phyloP scores from a whole-genome alignment of 2,113 vertebrate genomes.

The Alexandromys fortis region DNA sequence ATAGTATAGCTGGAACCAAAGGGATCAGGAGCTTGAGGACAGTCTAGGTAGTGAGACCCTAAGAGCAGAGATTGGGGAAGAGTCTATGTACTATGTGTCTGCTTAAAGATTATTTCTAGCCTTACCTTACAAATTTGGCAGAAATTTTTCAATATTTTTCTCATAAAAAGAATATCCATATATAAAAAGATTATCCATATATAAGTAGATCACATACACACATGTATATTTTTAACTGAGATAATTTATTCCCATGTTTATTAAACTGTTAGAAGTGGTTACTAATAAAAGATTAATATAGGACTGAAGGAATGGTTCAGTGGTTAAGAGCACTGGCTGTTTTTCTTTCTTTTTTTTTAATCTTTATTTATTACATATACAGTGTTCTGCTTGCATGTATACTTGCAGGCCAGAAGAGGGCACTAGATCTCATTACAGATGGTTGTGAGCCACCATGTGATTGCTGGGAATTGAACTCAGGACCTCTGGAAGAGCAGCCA shows the following conservation, averaged over 20 bases:
- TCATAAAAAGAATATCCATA: background rate
- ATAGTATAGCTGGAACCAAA: background rate
- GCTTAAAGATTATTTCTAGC: background rate
- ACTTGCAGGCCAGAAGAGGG: too few relatives aligned
- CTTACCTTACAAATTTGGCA: background rate
- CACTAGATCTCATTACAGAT: too few relatives aligned
- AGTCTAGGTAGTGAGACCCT: background rate
- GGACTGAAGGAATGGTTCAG: too few relatives aligned
- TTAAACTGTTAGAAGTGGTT: background rate
- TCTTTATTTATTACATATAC: too few relatives aligned
- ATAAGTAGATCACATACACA: background rate
- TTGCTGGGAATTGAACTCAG: too few relatives aligned
- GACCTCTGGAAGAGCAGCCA: too few relatives aligned
- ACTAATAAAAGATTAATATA: background rate
- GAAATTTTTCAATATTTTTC: background rate
- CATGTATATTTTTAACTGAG: background rate
- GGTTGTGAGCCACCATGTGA: too few relatives aligned
- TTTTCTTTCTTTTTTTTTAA: background rate
- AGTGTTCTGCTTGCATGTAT: too few relatives aligned
- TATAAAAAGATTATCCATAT: background rate
- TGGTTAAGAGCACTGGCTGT: background rate
- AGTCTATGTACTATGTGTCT: background rate
- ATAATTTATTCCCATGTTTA: background rate
- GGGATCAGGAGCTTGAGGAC: background rate
- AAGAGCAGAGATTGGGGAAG: background rate